Evolutionary conservation across 2,888 invertebrate genomes (phyloP).

Genomic region (Aphodius granarius): DNA sequence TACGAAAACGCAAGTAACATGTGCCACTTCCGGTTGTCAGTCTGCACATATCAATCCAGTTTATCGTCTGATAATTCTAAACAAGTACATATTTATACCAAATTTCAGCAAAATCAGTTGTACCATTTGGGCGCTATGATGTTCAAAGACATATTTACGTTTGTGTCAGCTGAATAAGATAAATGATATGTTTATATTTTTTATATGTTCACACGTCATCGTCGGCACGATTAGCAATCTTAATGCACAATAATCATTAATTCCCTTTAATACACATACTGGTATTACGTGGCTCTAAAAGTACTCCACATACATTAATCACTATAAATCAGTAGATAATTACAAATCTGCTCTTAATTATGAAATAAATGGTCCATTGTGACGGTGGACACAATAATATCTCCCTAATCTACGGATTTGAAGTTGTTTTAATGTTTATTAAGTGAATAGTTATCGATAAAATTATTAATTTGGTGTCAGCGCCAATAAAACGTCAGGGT

Average conservation of each 20-base stretch:
- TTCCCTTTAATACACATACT: neutral
- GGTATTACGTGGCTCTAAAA: neutral
- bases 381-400: neutral
- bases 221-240: neutral
- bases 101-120: no score
- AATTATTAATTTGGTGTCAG: neutral
- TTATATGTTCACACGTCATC: neutral
- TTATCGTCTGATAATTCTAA: no score
- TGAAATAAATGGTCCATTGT: neutral
- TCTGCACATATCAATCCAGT: neutral
- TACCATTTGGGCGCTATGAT: no score
- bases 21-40: neutral
- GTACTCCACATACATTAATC: neutral
- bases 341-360: neutral
- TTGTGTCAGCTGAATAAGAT: no score
- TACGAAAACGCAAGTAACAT: neutral
- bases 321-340: neutral
- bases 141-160: no score
- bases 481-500: no score
- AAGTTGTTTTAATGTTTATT: neutral
- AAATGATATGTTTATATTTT: no score
- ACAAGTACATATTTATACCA: no score
- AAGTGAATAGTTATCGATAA: neutral
- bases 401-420: neutral
- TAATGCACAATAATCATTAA: neutral